These are phyloP conservation scores for Spatulosminthurus flaviceps DNA, from an alignment of 2,888 invertebrate genomes.

Conservation along the genomic window DNA sequence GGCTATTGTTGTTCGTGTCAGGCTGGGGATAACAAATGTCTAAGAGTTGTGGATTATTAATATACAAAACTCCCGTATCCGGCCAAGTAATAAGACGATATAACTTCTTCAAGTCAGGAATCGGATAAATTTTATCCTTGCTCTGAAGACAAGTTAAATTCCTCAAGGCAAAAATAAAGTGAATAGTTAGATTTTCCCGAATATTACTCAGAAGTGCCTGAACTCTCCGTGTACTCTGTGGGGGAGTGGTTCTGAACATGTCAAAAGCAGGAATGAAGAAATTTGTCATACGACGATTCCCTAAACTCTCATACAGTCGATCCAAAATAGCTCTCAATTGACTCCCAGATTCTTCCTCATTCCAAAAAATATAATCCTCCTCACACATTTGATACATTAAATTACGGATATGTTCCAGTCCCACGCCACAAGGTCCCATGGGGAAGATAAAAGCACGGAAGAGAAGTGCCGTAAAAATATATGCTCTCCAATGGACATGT, in stretches of 20 bases:
- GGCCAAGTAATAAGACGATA: constrained; percentile 69
- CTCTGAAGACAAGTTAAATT: constrained; percentile 72
- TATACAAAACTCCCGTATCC: background rate
- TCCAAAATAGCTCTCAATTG: constrained; percentile 73
- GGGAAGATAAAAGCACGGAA: constrained; percentile 78
- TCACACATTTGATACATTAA: constrained; percentile 83
- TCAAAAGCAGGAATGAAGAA: constrained; percentile 80
- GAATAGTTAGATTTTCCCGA: constrained; percentile 77
- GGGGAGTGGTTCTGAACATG: constrained; percentile 76
- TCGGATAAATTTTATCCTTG: constrained; percentile 52
- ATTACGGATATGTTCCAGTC: constrained; percentile 78
- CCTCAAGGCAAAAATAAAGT: constrained; percentile 75
- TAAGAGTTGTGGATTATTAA: background rate
- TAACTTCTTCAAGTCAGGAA: constrained; percentile 72
- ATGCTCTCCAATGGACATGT: constrained; percentile 77
- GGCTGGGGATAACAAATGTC: too few relatives aligned
- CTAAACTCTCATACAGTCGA: constrained; percentile 73
- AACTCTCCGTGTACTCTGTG: constrained; percentile 72
- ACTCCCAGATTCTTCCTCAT: constrained; percentile 78
- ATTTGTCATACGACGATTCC: constrained; percentile 73
- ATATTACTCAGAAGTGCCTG: constrained; percentile 74
- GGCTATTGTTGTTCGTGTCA: too few relatives aligned
- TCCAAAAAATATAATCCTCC: constrained; percentile 76
- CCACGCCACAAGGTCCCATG: constrained; percentile 70
- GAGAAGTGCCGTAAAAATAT: constrained; percentile 75